Evolutionary conservation across 92 coral and sea anemone genomes (phyloP), one percentile per base, ranked within the genome.

Genomic region (Pocillopora meandrina): DNA sequence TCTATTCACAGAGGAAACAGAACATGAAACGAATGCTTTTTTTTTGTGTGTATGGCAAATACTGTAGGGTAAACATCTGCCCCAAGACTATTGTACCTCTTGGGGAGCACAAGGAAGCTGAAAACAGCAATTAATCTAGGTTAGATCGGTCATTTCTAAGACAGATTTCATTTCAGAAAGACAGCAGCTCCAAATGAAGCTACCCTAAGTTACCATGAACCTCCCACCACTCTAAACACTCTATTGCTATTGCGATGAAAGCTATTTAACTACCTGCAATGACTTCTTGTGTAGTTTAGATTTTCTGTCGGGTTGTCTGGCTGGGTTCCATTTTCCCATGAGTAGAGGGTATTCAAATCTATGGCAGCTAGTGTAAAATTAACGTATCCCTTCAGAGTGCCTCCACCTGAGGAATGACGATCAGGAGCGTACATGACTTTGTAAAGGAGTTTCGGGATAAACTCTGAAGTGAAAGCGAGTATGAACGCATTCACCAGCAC

Each of bases 391-490:
- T 85, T 73, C 71, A 94, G 85, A 0, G 90, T 74, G 2, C 89
- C 92, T 31, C 87, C 91, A 9, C 55, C 9, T 12, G 80, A 35
- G 18, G 87, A 75, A 70, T 57, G 42, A 64, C 82, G 86, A 59
- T 92, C 89, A 2, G 75, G 73, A 5, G 90, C 83, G 66, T 89
- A 88, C 71, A 55, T 83, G 74, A 63, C 56, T 88, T 71, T 79
- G 89, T 94, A 94, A 31, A 94, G 92, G 12, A 92, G 81, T 78
- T 92, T 94, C 0, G 95, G 91, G 61, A 94, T 94, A 90, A 94
- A 94, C 86, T 92, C 98, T 5, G 98, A 94, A 2, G 98, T 94
- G 64, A 94, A 94, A 4, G 98, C 90, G 64, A 94, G 82, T 20
- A 94, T 87, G 64, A 94, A 94, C 15, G 95, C 98, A 55, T 94